These are phyloP conservation scores for Caenorhabditis elegans DNA, from an alignment of 1,140 invertebrate species.

Conservation along the genomic window DNA sequence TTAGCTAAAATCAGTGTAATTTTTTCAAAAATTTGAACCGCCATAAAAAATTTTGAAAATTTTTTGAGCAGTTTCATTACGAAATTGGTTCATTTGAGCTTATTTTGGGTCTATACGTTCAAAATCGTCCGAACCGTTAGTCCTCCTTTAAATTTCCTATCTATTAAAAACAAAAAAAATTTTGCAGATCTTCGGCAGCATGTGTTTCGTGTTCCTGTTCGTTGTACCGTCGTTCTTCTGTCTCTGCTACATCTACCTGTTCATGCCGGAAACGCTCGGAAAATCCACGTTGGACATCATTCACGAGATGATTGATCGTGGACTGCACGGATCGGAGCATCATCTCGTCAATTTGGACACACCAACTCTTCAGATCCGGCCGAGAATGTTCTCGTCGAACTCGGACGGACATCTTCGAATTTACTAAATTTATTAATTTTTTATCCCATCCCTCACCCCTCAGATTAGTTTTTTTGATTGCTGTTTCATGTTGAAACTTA, in stretches of 20 bases:
- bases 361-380: neutral
- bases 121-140: too few species aligned
- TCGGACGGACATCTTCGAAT: neutral
- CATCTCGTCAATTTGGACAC: neutral
- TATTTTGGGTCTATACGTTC: too few species aligned
- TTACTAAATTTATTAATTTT: too few species aligned
- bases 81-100: too few species aligned
- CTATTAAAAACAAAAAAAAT: too few species aligned
- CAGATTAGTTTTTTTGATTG: too few species aligned
- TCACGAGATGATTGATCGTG: slow-evolving; percentile 40
- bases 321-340: neutral
- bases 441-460: too few species aligned
- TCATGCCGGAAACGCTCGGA: slow-evolving; percentile 55
- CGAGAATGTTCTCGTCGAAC: neutral
- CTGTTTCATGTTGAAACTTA: neutral
- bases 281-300: slow-evolving; percentile 57
- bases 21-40: too few species aligned
- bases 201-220: slow-evolving; percentile 53
- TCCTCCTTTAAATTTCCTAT: too few species aligned
- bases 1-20: too few species aligned
- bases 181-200: slow-evolving; percentile 54
- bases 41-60: too few species aligned
- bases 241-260: slow-evolving; percentile 53
- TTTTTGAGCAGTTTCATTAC: too few species aligned
- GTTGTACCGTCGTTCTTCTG: slow-evolving; percentile 54